phyloP scores from a whole-genome alignment of 2,113 vertebrate genomes.

The Todiramphus saurophagus region DNA sequence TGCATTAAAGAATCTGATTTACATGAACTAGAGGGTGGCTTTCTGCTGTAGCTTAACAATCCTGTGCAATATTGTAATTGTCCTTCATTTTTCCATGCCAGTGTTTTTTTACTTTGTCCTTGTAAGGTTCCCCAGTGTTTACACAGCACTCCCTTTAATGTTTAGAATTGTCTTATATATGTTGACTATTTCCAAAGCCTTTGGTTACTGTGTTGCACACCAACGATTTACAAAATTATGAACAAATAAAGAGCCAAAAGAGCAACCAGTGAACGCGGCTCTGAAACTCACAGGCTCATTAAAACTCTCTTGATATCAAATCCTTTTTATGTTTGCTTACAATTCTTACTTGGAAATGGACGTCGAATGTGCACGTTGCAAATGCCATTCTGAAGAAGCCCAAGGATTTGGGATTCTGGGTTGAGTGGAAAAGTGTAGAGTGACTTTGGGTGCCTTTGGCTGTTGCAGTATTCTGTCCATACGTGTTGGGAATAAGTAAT shows the following conservation, averaged over 20 bases:
- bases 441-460: not conserved
- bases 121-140: not conserved
- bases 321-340: not conserved
- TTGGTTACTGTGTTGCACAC: not conserved
- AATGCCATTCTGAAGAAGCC: not conserved
- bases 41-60: not conserved
- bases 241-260: not conserved
- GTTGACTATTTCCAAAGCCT: not conserved
- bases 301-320: not conserved
- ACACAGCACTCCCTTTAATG: not conserved
- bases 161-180: not conserved
- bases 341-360: not conserved
- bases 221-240: not conserved
- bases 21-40: not conserved
- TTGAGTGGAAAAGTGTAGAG: not conserved
- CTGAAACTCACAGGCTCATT: not conserved
- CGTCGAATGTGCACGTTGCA: fast-evolving
- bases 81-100: not conserved
- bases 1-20: not conserved
- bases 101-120: not conserved
- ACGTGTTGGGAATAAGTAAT: not conserved
- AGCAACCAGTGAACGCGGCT: not conserved
- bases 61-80: not conserved
- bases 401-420: not conserved
- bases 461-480: not conserved